Evolutionary conservation across 2,113 vertebrate species (phyloP).

Genomic region (Catharus minimus): DNA sequence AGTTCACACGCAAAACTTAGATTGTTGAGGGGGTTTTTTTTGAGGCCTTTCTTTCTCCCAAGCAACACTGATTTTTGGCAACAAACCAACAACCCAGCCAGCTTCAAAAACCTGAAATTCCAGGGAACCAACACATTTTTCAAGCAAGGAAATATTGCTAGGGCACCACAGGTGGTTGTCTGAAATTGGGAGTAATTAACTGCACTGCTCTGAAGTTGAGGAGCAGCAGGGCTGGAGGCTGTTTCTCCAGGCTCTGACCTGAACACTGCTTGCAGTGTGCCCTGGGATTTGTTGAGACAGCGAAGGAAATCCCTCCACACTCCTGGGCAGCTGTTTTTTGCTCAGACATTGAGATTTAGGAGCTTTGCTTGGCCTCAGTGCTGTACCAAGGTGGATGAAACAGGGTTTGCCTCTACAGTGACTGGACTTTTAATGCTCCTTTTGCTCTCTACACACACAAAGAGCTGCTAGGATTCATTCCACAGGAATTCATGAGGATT

Average conservation of each 20-base stretch:
- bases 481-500: background rate
- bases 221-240: background rate
- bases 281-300: background rate
- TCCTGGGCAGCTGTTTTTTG: background rate
- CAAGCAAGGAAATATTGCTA: background rate
- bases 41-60: background rate
- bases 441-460: background rate
- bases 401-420: background rate
- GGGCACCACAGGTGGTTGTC: background rate
- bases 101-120: slow-evolving; percentile 8
- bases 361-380: accelerated
- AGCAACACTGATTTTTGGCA: background rate
- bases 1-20: background rate
- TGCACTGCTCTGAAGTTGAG: background rate
- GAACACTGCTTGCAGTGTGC: background rate
- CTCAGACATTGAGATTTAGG: background rate
- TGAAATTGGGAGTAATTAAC: slow-evolving; percentile 19
- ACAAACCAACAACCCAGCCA: background rate
- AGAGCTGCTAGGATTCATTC: background rate
- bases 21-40: background rate
- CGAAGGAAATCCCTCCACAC: background rate
- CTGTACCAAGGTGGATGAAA: background rate
- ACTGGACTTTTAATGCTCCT: background rate
- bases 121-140: background rate
- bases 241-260: background rate